These are phyloP conservation scores for Apostichopus leukothele DNA, from an alignment of 53 echinoderm and acorn worm species.

Conservation along the genomic window DNA sequence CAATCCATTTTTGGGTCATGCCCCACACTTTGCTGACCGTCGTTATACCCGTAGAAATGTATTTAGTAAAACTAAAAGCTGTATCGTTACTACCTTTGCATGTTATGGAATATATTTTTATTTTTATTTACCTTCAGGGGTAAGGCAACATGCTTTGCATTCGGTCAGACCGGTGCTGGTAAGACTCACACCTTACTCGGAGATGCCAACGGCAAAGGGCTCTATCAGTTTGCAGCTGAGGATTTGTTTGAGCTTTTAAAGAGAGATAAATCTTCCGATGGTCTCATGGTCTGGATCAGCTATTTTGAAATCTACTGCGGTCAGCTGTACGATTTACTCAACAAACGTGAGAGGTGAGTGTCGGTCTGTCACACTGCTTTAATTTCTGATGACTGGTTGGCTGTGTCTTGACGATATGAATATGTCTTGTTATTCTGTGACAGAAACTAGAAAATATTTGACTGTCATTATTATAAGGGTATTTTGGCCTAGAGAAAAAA, in stretches of 20 bases:
- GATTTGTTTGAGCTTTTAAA: conserved; percentile 73
- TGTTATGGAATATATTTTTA: neutral
- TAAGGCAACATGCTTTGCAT: conserved; percentile 91
- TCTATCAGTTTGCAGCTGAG: conserved; percentile 84
- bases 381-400: no score
- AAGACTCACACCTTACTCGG: conserved; percentile 95
- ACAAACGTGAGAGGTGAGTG: conserved; percentile 80
- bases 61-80: no score
- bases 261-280: conserved; percentile 41
- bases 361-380: neutral
- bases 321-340: conserved; percentile 89
- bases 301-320: conserved; percentile 99
- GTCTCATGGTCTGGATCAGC: conserved; percentile 74
- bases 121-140: conserved; percentile 43
- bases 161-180: conserved; percentile 94
- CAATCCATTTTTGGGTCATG: no score
- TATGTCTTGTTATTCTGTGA: neutral
- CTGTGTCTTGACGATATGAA: neutral
- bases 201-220: conserved; percentile 58
- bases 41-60: no score
- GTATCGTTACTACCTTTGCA: no score
- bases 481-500: no score
- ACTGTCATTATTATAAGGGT: neutral
- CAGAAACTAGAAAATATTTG: no score
- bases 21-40: no score